Evolutionary conservation across 2,113 vertebrate genomes (phyloP).

Genomic region (Chamaetylas fuelleborni): DNA sequence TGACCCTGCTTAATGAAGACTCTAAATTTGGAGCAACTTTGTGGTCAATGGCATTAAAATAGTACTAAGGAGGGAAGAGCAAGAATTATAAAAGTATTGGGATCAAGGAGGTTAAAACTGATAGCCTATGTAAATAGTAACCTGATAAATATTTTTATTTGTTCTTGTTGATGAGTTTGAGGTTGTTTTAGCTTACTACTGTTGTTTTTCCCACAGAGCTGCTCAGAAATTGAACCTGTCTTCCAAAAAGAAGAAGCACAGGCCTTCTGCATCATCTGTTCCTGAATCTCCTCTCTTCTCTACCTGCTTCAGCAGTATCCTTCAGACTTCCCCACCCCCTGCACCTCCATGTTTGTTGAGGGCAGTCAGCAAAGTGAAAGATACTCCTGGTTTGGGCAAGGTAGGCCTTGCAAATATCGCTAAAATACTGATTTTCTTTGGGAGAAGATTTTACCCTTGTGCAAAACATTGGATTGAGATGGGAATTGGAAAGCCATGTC

Average conservation of each 20-base stretch:
- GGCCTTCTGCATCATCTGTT: conserved; percentile 75
- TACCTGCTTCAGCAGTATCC: conserved; percentile 91
- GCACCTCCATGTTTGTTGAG: conserved; percentile 94
- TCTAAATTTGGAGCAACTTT: neutral
- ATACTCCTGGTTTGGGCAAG: conserved; percentile 95
- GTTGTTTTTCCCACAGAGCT: conserved; percentile 78
- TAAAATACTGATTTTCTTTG: neutral
- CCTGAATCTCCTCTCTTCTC: conserved; percentile 88
- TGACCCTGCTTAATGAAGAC: neutral
- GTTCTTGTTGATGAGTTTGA: neutral
- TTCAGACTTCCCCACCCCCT: conserved; percentile 87
- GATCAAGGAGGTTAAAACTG: neutral
- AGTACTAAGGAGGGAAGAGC: neutral
- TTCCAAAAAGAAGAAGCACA: conserved; percentile 94
- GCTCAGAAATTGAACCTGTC: conserved; percentile 96
- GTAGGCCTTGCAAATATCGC: conserved; percentile 68
- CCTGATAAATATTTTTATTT: neutral
- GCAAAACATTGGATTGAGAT: neutral
- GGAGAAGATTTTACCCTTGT: neutral
- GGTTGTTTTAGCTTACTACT: neutral
- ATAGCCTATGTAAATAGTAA: neutral
- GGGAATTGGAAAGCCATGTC: neutral
- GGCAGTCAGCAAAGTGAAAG: conserved; percentile 95
- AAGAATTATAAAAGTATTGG: neutral
- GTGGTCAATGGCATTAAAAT: neutral